Conservation (phyloP, 2,888 invertebrate species). For the Copidosoma aretas region DNA sequence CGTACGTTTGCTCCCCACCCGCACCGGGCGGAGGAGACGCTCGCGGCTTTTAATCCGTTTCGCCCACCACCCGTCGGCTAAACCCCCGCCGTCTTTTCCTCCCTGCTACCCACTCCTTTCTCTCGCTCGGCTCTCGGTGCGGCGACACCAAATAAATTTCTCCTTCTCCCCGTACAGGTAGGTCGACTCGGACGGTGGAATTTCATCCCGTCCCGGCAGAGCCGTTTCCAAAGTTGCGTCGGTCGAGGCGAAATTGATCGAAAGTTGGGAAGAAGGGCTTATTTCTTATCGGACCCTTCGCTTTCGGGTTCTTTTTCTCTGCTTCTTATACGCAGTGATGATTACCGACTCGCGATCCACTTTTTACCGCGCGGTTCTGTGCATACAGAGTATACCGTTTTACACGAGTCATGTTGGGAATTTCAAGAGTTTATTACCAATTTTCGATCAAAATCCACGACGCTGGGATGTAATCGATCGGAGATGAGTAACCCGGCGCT, state of each 20-base stretch:
- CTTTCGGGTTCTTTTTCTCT: too few species aligned
- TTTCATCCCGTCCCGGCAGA: slow-evolving; percentile 6
- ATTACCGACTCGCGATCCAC: too few species aligned
- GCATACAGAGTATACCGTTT: too few species aligned
- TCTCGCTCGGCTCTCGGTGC: slow-evolving; percentile 5
- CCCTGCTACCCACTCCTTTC: background rate
- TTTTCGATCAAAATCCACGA: too few species aligned
- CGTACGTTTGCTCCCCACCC: slow-evolving; percentile 29
- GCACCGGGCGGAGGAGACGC: slow-evolving; percentile 15
- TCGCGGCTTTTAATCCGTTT: slow-evolving; percentile 54
- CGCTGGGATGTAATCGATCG: too few species aligned
- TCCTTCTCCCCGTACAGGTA: background rate
- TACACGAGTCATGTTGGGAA: too few species aligned
- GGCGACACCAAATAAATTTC: slow-evolving; percentile 26
- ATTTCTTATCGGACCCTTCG: too few species aligned
- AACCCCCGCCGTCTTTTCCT: slow-evolving; percentile 14
- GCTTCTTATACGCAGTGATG: too few species aligned
- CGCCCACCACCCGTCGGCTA: slow-evolving; percentile 43
- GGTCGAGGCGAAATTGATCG: background rate
- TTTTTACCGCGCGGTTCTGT: too few species aligned
- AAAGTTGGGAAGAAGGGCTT: too few species aligned
- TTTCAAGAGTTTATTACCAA: too few species aligned
- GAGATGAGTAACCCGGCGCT: too few species aligned
- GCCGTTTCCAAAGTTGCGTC: background rate
- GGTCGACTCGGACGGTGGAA: background rate